These are phyloP conservation scores for Anoplius nigerrimus DNA, from an alignment of 2,888 invertebrate species.

Conservation along the genomic window DNA sequence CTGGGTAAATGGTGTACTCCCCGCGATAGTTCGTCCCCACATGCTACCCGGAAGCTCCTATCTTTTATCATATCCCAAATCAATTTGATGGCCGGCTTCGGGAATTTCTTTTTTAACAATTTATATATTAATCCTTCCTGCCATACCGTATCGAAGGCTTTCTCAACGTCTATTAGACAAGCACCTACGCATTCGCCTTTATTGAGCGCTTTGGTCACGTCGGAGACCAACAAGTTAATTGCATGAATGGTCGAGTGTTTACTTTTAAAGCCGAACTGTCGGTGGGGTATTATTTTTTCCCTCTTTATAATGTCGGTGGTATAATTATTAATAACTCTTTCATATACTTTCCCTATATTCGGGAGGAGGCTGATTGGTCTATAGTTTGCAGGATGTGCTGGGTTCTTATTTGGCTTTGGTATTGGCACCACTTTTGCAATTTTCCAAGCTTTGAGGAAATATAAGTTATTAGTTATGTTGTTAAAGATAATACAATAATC, in stretches of 20 bases:
- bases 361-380: slow-evolving; percentile 49
- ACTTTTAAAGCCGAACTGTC: slow-evolving; percentile 50
- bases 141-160: slow-evolving; percentile 44
- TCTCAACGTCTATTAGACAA: slow-evolving; percentile 36
- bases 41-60: too few species aligned
- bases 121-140: slow-evolving; percentile 33
- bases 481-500: not conserved
- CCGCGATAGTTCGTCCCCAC: slow-evolving; percentile 1
- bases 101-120: too few species aligned
- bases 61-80: too few species aligned
- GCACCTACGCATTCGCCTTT: too few species aligned
- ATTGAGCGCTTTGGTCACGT: slow-evolving; percentile 33
- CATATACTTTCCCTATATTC: slow-evolving; percentile 51
- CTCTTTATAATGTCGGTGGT: slow-evolving; percentile 8
- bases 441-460: slow-evolving; percentile 49
- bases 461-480: not conserved
- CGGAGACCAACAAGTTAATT: slow-evolving; percentile 27
- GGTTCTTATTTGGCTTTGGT: slow-evolving; percentile 40
- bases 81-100: too few species aligned
- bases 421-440: slow-evolving; percentile 39
- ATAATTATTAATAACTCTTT: slow-evolving; percentile 43
- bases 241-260: slow-evolving; percentile 47
- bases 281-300: slow-evolving; percentile 20
- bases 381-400: slow-evolving; percentile 36
- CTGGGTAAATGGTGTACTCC: slow-evolving; percentile 34